Evolutionary conservation across 2,888 invertebrate genomes (phyloP), one percentile per base, ranked within the genome.

Genomic region (Cantharis nigra): DNA sequence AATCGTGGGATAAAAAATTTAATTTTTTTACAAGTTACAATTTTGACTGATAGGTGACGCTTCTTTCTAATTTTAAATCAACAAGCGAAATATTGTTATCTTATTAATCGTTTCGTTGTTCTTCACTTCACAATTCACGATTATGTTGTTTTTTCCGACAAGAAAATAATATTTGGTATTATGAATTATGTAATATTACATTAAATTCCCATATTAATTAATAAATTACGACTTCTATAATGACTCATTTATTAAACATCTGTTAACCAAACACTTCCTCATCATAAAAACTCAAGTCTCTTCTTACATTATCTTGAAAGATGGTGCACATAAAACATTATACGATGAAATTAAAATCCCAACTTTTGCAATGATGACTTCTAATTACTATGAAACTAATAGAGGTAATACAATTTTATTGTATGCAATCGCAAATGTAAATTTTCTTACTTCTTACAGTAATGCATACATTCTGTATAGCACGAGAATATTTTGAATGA

Each of bases 191-290:
- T 65, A 20, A 65, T 23, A 26, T 11, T 23, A 67, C 65, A 23
- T 23, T 67, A 23, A 67, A 67, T 67, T 67, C 65, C 65, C 65
- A 67, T 67, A 67, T 67, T 67, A 67, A 67, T 67, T 67, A 67
- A 67, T 26, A 67, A 67, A 67, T 67, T 67, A 26, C 65, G 65
- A 67, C 65, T 67, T 13, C 65, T 67, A 69, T 65, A 20, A 23
- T 73, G 74, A 74, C 18, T 74, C 74, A 74, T 30, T 70, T 33
- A 49, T 70, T 70, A 49, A 49, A 63, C 74, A 74, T 74, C 74
- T 74, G 74, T 62, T 74, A 69, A 49, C 74, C 74, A 74, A 72
- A 74, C 74, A 74, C 69, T 74, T 74, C 65, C 65, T 67, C 23
- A 4, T 67, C 20, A 49, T 49, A 49, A 49, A 49, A 49, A 49